These are phyloP conservation scores for Montipora foliosa DNA, from an alignment of 64 coral and sea anemone species.

Conservation along the genomic window DNA sequence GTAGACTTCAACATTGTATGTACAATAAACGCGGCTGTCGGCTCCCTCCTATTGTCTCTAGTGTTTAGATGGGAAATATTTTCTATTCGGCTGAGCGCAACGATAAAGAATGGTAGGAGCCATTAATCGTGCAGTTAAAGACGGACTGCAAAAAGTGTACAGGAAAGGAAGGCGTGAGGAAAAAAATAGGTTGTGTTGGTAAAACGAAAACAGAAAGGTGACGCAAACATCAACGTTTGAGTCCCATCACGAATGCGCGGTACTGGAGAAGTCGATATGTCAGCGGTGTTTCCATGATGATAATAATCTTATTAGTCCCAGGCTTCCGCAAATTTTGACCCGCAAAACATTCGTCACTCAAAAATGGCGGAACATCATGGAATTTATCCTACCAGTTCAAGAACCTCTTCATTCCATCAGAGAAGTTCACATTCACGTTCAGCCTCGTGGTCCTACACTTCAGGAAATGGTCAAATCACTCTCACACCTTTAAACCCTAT, in stretches of 20 bases:
- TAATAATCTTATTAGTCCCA: neutral
- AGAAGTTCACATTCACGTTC: slow-evolving; percentile 93
- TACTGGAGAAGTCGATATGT: neutral
- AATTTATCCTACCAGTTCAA: slow-evolving; percentile 4
- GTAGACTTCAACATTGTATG: no score
- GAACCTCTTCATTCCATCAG: slow-evolving; percentile 62
- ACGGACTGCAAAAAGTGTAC: no score
- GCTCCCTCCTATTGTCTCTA: no score
- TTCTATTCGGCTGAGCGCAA: no score
- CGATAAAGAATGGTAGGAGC: no score
- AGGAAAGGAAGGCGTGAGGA: no score
- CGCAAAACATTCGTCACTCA: neutral
- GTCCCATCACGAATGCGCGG: neutral
- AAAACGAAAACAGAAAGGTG: no score
- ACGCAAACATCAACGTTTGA: no score
- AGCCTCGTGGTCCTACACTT: slow-evolving; percentile 96
- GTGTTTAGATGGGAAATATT: no score
- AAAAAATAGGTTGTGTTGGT: no score
- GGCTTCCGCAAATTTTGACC: neutral
- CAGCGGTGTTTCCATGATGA: slow-evolving; percentile 8
- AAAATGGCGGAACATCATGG: slow-evolving; percentile 36
- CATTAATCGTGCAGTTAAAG: no score
- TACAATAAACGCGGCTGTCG: no score
- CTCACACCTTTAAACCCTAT: slow-evolving; percentile 88
- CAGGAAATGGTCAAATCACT: slow-evolving; percentile 94